phyloP scores from a whole-genome alignment of 2,113 vertebrate species.

The Malurus cyaneus region DNA sequence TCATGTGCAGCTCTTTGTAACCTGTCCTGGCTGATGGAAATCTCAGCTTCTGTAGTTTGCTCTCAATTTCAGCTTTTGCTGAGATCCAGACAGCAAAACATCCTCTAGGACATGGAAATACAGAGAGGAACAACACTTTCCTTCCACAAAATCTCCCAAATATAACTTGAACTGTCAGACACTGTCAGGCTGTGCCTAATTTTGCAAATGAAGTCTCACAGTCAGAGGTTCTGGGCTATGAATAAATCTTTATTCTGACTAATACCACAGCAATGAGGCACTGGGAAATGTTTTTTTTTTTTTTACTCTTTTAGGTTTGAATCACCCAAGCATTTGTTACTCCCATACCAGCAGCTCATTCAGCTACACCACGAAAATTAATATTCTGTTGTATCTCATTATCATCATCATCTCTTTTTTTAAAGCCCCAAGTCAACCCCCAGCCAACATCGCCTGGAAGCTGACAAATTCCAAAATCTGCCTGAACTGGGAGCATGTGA shows the following conservation, averaged over 20 bases:
- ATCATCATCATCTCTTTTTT: slow-evolving; percentile 27
- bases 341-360: not conserved
- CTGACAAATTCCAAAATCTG: slow-evolving; percentile 87
- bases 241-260: slow-evolving; percentile 20
- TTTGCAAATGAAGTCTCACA: slow-evolving; percentile 25
- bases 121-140: not conserved
- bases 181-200: slow-evolving; percentile 34
- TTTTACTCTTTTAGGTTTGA: not conserved
- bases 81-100: not conserved
- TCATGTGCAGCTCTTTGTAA: slow-evolving; percentile 28
- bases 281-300: not conserved
- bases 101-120: not conserved
- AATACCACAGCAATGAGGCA: not conserved
- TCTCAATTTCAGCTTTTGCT: not conserved
- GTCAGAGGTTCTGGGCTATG: slow-evolving; percentile 9
- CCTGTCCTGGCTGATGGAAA: slow-evolving; percentile 9
- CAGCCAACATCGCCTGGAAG: slow-evolving; percentile 86
- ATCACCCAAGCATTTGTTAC: not conserved
- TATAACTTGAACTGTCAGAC: slow-evolving; percentile 16
- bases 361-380: not conserved
- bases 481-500: slow-evolving; percentile 90
- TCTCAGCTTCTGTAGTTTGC: not conserved
- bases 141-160: not conserved
- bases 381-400: slow-evolving; percentile 22
- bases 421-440: slow-evolving; percentile 85